Conservation (phyloP, 1,140 invertebrate species). For the Ectropis grisescens region DNA sequence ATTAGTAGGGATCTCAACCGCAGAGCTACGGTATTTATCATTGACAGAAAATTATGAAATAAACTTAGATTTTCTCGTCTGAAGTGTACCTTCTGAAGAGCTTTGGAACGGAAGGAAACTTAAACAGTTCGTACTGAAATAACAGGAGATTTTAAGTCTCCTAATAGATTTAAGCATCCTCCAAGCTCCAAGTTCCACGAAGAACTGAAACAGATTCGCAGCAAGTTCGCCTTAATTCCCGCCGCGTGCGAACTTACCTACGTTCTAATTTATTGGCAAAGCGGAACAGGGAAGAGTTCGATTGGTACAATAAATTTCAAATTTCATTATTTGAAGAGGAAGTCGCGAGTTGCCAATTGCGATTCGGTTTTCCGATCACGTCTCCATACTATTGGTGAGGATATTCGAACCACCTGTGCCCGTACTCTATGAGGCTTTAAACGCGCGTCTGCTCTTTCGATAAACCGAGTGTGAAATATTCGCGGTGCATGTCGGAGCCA, state of each 20-base stretch:
- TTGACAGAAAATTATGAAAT: too few relatives aligned
- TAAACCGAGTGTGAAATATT: conserved; percentile 67
- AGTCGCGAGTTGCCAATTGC: conserved; percentile 59
- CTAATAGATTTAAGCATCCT: too few relatives aligned
- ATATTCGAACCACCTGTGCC: conserved; percentile 65
- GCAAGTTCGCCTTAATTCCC: conserved; percentile 23
- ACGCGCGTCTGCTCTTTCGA: conserved; percentile 55
- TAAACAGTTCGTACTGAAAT: too few relatives aligned
- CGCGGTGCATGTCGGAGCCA: conserved; percentile 43
- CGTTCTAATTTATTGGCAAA: conserved; percentile 42
- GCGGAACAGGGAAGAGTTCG: conserved; percentile 39
- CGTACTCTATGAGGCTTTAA: conserved; percentile 65
- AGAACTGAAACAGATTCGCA: conserved; percentile 15
- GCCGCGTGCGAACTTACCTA: conserved; percentile 21
- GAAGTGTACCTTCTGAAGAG: too few relatives aligned
- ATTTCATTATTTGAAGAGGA: conserved; percentile 68
- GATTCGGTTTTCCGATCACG: conserved; percentile 62
- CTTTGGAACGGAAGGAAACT: too few relatives aligned
- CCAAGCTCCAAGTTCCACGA: background rate
- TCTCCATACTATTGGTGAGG: conserved; percentile 63
- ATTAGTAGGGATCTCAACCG: too few relatives aligned
- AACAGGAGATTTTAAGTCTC: too few relatives aligned
- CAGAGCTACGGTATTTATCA: too few relatives aligned
- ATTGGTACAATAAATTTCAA: conserved; percentile 62
- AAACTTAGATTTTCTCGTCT: too few relatives aligned